Percentiles rank a stretch among this genome's conserved stretches.
phyloP scores from a whole-genome alignment of 37 sponge, comb jelly and placozoan species.

The Axinella damicornis region DNA sequence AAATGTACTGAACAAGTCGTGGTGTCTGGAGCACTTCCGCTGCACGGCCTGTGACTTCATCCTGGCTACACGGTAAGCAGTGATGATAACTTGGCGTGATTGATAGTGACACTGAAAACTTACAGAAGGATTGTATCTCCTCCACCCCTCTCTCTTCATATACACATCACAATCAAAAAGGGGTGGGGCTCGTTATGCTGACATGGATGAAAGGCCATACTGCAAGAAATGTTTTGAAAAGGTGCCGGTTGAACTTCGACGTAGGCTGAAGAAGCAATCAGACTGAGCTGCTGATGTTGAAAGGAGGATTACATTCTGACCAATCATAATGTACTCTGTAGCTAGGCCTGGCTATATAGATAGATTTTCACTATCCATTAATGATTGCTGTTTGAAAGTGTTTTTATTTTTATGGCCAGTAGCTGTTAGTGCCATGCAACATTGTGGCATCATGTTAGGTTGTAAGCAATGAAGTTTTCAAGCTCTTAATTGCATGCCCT shows the following conservation, averaged over 20 bases:
- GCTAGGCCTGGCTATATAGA: too few relatives aligned
- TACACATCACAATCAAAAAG: conserved; percentile 21
- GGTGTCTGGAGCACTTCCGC: conserved; percentile 96
- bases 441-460: too few relatives aligned
- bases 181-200: conserved; percentile 88
- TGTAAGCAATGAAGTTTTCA: too few relatives aligned
- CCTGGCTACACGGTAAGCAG: conserved; percentile 46
- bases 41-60: conserved; percentile 89
- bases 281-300: conserved; percentile 10
- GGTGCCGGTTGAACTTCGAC: conserved; percentile 87
- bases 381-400: too few relatives aligned
- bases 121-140: background rate
- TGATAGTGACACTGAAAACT: too few relatives aligned
- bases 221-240: conserved; percentile 96
- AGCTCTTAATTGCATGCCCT: too few relatives aligned
- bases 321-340: too few relatives aligned
- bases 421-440: too few relatives aligned
- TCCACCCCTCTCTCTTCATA: background rate
- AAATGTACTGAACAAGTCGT: conserved; percentile 86
- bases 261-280: conserved; percentile 87
- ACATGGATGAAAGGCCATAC: conserved; percentile 90
- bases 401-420: too few relatives aligned
- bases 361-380: too few relatives aligned
- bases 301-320: too few relatives aligned
- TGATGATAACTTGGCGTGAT: too few relatives aligned